Conservation (phyloP, 2,113 vertebrate species). For the Lampris incognitus region DNA sequence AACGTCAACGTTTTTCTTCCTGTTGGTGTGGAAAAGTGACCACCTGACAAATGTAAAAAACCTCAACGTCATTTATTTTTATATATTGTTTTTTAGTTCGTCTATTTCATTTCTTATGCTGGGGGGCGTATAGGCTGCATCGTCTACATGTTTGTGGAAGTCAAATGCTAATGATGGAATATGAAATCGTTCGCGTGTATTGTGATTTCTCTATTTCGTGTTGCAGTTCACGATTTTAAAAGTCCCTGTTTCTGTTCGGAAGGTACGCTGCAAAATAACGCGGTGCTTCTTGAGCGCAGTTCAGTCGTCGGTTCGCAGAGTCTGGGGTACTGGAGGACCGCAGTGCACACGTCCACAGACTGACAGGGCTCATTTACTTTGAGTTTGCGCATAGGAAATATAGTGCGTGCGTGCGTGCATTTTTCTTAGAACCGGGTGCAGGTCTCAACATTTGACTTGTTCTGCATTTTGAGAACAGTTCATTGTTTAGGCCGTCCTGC, state of each 20-base stretch:
- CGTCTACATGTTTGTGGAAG: no score
- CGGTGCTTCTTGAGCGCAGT: no score
- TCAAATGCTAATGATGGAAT: no score
- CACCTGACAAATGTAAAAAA: background rate
- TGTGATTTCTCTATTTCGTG: no score
- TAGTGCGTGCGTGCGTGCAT: background rate
- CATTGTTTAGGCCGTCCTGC: slow-evolving; percentile 59
- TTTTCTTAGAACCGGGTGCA: slow-evolving; percentile 47
- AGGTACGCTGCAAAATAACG: no score
- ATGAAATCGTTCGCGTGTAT: no score
- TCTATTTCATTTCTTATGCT: background rate
- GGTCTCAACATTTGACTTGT: slow-evolving; percentile 56
- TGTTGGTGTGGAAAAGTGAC: slow-evolving; percentile 5
- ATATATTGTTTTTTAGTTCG: background rate
- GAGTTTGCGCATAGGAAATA: slow-evolving; percentile 3
- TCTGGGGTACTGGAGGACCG: no score
- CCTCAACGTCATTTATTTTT: no score
- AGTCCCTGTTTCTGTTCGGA: no score
- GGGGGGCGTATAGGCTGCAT: no score
- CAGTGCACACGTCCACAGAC: background rate
- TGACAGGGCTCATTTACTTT: slow-evolving; percentile 4
- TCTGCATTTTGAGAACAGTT: background rate
- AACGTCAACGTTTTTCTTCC: slow-evolving; percentile 13
- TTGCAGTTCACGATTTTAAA: no score
- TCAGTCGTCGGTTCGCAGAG: no score